phyloP scores from a whole-genome alignment of 2,888 invertebrate species.

The Punctoribates punctum region DNA sequence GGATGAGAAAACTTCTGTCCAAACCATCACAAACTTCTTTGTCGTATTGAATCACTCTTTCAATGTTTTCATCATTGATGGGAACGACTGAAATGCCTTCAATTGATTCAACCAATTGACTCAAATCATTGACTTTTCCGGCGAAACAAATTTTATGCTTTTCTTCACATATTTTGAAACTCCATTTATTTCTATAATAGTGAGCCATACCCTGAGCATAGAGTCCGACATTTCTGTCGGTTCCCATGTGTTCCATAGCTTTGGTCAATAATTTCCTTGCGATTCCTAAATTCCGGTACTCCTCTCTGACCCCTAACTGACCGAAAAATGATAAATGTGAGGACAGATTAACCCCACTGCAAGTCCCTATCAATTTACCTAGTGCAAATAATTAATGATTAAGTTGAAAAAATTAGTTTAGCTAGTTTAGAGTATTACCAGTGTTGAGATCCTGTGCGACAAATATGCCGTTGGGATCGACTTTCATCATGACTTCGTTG shows the following conservation, averaged over 20 bases:
- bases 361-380: background rate
- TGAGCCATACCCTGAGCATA: conserved; percentile 44
- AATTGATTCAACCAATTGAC: background rate
- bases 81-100: background rate
- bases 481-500: background rate
- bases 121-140: background rate
- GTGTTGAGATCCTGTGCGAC: background rate
- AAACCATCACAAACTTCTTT: conserved; percentile 7
- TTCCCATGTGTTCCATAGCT: conserved; percentile 43
- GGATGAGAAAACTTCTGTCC: background rate
- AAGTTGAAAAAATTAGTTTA: background rate
- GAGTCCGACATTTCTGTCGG: conserved; percentile 35
- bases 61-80: conserved; percentile 18
- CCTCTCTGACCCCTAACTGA: conserved; percentile 41
- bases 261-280: conserved; percentile 44
- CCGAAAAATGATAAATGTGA: conserved; percentile 43
- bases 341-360: conserved; percentile 27
- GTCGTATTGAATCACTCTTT: conserved; percentile 25
- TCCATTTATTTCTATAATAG: background rate
- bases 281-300: conserved; percentile 44
- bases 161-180: conserved; percentile 38
- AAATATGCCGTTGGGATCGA: background rate
- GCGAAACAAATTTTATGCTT: background rate
- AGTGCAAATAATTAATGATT: no score
- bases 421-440: background rate